Conservation (phyloP, 2,797 vertebrate genomes). For the Ctenopoma multispine region DNA sequence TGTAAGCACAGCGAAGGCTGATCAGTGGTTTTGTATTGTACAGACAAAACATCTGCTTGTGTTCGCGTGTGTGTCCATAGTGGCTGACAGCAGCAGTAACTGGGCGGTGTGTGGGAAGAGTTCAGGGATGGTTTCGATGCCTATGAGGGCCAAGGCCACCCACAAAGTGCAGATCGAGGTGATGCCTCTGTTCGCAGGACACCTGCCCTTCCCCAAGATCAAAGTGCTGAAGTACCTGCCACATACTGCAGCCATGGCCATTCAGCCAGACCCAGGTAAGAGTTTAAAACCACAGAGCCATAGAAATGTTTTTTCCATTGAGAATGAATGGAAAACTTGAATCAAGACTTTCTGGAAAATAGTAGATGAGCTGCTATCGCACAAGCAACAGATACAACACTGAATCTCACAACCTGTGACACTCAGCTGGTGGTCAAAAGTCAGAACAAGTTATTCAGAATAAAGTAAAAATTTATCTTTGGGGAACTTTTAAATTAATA, state of each 20-base stretch:
- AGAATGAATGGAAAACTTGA: neutral
- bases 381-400: neutral
- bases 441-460: too few species aligned
- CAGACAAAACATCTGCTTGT: neutral
- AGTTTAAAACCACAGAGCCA: neutral
- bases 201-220: slow-evolving; percentile 94
- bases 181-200: slow-evolving; percentile 95
- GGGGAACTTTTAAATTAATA: neutral
- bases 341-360: neutral
- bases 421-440: neutral
- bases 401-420: neutral
- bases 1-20: too few species aligned
- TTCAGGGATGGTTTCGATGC: slow-evolving; percentile 94
- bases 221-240: slow-evolving; percentile 95
- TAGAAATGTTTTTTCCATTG: neutral
- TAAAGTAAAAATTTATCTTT: too few species aligned
- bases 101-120: slow-evolving; percentile 99
- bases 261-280: slow-evolving; percentile 93
- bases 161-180: slow-evolving; percentile 96
- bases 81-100: slow-evolving; percentile 97
- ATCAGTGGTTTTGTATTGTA: too few species aligned
- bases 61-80: slow-evolving; percentile 71
- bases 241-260: slow-evolving; percentile 88
- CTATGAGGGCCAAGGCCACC: slow-evolving; percentile 85
- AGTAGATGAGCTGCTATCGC: neutral